These are phyloP conservation scores for Ardeotis arabs DNA, from an alignment of 2,113 vertebrate genomes.

Conservation along the genomic window DNA sequence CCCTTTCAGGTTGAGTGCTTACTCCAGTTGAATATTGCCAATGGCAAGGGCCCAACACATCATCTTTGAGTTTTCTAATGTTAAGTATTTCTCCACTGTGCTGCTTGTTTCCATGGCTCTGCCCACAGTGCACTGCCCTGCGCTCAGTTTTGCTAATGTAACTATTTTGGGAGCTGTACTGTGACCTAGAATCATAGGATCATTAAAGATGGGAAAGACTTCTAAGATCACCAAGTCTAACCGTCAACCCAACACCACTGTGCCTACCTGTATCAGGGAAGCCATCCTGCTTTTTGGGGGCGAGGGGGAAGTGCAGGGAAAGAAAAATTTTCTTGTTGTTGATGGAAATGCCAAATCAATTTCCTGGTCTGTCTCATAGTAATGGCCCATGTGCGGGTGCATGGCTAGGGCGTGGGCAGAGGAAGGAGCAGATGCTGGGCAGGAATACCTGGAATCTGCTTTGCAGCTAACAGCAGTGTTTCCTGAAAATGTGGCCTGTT, in stretches of 20 bases:
- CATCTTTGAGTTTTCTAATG: background rate
- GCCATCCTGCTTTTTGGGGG: background rate
- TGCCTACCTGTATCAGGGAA: background rate
- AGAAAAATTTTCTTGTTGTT: background rate
- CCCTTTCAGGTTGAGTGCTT: background rate
- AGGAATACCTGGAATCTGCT: background rate
- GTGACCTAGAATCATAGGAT: background rate
- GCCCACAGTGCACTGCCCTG: background rate
- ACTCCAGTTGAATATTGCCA: background rate
- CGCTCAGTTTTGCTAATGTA: background rate
- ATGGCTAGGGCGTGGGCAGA: background rate
- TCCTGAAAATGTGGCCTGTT: background rate
- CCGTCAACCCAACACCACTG: no score
- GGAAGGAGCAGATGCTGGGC: background rate
- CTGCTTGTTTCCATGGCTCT: background rate
- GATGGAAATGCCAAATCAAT: background rate
- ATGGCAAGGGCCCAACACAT: background rate
- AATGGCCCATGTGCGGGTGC: background rate
- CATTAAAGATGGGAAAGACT: no score
- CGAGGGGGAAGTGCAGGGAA: background rate
- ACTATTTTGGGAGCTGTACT: background rate
- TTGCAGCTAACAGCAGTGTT: background rate
- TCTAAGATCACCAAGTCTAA: no score
- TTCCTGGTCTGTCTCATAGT: background rate
- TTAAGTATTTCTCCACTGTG: background rate